Conservation (phyloP, 2,113 vertebrate species). For the Baryphthengus martii region DNA sequence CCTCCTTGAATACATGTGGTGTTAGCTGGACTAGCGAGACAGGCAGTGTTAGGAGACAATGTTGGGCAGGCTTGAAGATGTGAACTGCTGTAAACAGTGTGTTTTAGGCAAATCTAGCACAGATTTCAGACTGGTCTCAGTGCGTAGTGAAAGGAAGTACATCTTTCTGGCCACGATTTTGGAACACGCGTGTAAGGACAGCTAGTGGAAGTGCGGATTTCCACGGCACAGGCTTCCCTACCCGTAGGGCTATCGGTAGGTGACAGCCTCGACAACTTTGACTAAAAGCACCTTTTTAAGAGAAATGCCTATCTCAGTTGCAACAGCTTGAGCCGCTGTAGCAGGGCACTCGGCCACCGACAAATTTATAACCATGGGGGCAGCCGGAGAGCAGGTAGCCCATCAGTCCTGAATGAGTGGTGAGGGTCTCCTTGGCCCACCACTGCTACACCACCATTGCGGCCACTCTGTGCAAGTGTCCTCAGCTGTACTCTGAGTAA, state of each 20-base stretch:
- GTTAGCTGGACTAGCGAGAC: not conserved
- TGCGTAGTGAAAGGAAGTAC: not conserved
- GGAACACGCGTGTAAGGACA: rapidly evolving
- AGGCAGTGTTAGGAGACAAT: not conserved
- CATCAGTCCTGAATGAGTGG: rapidly evolving
- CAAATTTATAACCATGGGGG: not conserved
- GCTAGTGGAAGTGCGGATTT: not conserved
- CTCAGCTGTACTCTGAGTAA: not conserved
- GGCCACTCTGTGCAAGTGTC: not conserved
- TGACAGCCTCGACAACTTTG: not conserved
- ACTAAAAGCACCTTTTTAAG: not conserved
- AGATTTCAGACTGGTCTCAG: not conserved
- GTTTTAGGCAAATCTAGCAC: not conserved
- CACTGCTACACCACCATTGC: rapidly evolving
- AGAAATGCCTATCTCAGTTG: rapidly evolving
- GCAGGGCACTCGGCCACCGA: not conserved
- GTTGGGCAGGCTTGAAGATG: not conserved
- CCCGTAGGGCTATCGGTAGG: rapidly evolving
- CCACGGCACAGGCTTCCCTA: not conserved
- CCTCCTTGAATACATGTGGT: not conserved
- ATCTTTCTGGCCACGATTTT: not conserved
- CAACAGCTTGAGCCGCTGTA: not conserved
- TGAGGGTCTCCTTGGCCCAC: not conserved
- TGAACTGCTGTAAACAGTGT: not conserved
- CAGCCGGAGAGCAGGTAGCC: not conserved